Base-by-base conservation (phyloP, 2,888 invertebrate genomes). In the Conchocele bisecta region DNA sequence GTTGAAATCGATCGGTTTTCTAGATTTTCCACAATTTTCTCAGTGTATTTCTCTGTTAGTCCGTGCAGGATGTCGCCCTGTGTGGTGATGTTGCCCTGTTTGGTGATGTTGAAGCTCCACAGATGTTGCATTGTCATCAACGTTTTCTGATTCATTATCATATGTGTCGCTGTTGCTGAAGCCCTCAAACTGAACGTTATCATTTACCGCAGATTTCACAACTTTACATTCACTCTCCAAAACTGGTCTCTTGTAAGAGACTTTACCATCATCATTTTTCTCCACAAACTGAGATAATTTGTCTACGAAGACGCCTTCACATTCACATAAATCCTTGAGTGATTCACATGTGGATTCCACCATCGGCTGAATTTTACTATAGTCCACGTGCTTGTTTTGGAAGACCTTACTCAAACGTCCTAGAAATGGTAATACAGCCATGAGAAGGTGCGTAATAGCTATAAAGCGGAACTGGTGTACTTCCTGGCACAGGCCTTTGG, bases 401-500 rank as follows among this genome's bases (percentile, higher is more conserved):
- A 68, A 68, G 1, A 41, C 33, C 42, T 57, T 56, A 28, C 29
- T 29, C 7, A 61, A 37, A 0, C 46, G n/a, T 4, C 37, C 44
- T n/a, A 68, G 3, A 17, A 60, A 60, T 50, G 68, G 68, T 15
- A 68, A 24, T 5, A 68, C 29, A 17, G 61, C 68, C 68, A 68
- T 68, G 20, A 68, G 28, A 11, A 68, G 2, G 35, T 68, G 68
- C 26, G 61, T 61, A n/a, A 56, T 3, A 1, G 59, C 70, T 15
- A 70, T 64, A n/a, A 64, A 65, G 46, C 50, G 59, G 28, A 22
- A 71, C 37, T 71, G 71, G 20, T n/a, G 17, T 4, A 71, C 64
- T 9, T 71, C 71, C 28, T 48, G 9, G 31, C 17, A 41, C 3
- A 60, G 24, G 24, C 35, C 35, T 54, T 65, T 71, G 11, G 65